Conservation (phyloP, 1,140 invertebrate species). For the Meteorus sp. region DNA sequence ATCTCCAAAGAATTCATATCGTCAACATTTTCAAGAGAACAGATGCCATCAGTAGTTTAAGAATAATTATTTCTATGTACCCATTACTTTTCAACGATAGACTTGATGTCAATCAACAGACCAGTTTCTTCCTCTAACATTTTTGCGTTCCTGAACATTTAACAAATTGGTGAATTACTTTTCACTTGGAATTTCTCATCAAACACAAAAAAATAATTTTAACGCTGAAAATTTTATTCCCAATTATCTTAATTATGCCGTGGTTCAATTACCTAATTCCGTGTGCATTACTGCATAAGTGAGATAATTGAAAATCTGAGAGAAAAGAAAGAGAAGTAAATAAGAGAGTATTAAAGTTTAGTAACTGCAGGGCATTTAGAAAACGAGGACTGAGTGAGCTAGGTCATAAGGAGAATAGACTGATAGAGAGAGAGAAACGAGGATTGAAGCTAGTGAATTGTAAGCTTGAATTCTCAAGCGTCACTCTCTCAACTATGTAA, state of each 20-base stretch:
- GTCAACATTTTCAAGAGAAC: too few species aligned
- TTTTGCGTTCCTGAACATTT: background rate
- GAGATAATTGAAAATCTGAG: too few species aligned
- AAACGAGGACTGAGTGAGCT: constrained; percentile 9
- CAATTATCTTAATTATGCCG: background rate
- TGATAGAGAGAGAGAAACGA: background rate
- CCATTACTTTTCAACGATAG: too few species aligned
- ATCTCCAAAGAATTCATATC: too few species aligned
- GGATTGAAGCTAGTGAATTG: constrained; percentile 10
- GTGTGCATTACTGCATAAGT: background rate
- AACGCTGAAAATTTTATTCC: background rate
- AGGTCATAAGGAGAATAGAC: background rate
- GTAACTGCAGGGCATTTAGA: background rate
- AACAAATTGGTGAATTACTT: background rate
- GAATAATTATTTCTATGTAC: too few species aligned
- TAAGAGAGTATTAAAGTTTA: background rate
- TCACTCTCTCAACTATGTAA: constrained; percentile 8
- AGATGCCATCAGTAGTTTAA: too few species aligned
- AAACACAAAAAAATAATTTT: background rate
- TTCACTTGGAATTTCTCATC: background rate
- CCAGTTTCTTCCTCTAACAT: background rate
- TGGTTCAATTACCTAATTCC: constrained; percentile 1
- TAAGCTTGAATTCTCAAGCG: constrained; percentile 18
- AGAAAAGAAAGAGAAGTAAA: background rate
- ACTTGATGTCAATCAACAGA: background rate